Base-by-base conservation (phyloP, 2,888 invertebrate genomes). In the Tridacna crocea region DNA sequence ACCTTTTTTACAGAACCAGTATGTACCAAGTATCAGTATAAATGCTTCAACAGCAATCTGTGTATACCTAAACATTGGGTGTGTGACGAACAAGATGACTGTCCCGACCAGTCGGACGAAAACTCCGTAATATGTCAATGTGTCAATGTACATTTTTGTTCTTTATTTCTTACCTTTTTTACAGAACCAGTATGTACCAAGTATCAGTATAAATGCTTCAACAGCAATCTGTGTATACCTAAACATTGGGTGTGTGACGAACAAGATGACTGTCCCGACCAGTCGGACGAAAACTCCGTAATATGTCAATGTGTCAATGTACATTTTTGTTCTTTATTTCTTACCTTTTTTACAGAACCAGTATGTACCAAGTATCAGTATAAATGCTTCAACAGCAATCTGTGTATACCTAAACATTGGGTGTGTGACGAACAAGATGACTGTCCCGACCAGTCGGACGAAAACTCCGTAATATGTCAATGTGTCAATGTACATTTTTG, bases 41-140 rank as follows among this genome's bases (percentile, higher is more conserved):
- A 75, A 17, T 89, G 89, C 75, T 27, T 72, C 2, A 22, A 46
- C 0, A 72, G 77, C 6, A 81, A 81, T 46, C 87, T 70, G 61
- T 89, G 89, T 73, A 85, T 89, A 24, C 89, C 89, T 1, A 17
- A 70, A 10, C 72, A 79, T 47, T 89, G 89, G 89, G 68, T 82
- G 48, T 89, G 89, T 82, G 85, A 89, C 70, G 72, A 66, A 15
- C 68, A 81, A 13, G 46, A 60, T 0, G 85, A 89, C 61, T 89
- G 89, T 68, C 68, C 65, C 4, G 80, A 86, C 19, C 24, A 75
- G 1, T 76, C 82, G 11, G 89, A 89, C 48, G 89, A 89, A 73
- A 6, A 48, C 0, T 17, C 58, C 19, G 19, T 78, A 15, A 73
- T 77, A 22, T 89, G 89, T 74, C 70, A 79, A 58, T 63, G 88